Evolutionary conservation across 2,888 invertebrate species (phyloP).

Genomic region (Chaetogeoica ovagalla): DNA sequence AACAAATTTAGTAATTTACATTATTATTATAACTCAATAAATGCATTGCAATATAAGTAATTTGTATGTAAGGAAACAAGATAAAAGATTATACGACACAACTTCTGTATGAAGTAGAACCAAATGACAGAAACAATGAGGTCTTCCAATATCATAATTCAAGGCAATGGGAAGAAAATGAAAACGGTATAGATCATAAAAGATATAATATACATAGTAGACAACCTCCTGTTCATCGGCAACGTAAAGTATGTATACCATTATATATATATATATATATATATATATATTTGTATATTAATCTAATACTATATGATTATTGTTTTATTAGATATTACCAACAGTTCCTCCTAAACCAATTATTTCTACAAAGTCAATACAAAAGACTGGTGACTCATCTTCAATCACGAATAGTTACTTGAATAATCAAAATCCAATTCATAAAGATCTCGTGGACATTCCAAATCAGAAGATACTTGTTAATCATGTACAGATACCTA

Average conservation of each 20-base stretch:
- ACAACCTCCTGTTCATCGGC: conserved; percentile 48
- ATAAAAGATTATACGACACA: conserved; percentile 30
- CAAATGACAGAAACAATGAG: conserved; percentile 10
- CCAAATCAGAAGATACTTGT: conserved; percentile 18
- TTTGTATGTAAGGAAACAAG: conserved; percentile 20
- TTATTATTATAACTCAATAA: background rate
- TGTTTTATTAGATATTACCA: conserved; percentile 42
- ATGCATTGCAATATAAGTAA: background rate
- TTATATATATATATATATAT: background rate
- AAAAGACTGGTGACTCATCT: conserved; percentile 11
- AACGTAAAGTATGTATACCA: conserved; percentile 26
- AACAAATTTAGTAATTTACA: background rate
- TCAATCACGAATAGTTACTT: conserved; percentile 16
- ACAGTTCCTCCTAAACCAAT: conserved; percentile 42
- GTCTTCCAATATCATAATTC: conserved; percentile 29
- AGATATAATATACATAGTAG: conserved; percentile 23
- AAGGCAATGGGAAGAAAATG: conserved; percentile 40
- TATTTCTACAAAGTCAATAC: conserved; percentile 13
- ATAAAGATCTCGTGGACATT: conserved; percentile 30
- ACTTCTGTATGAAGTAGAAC: conserved; percentile 27
- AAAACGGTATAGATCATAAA: conserved; percentile 24
- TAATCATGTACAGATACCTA: conserved; percentile 2
- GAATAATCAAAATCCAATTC: conserved; percentile 16
- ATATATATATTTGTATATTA: background rate
- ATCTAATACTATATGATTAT: background rate